Evolutionary conservation across 2,797 vertebrate species (phyloP).

Genomic region (Crenuchus spilurus): DNA sequence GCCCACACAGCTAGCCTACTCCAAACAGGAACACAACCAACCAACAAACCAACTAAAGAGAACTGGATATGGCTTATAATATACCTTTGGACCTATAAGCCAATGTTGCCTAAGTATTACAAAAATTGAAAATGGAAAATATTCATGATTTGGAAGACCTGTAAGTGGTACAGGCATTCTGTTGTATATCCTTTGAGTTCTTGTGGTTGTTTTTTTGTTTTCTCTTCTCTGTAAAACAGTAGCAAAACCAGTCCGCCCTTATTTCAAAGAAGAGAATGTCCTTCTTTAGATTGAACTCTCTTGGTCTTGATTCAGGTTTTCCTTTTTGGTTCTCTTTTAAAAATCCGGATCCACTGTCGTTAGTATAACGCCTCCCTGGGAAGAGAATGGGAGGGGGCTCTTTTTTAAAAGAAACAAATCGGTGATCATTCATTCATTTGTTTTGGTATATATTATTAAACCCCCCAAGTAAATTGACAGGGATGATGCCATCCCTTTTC

Average conservation of each 20-base stretch:
- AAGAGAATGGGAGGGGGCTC: slow-evolving; percentile 84
- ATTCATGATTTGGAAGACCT: slow-evolving; percentile 91
- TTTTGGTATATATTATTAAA: slow-evolving; percentile 86
- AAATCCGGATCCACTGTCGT: slow-evolving; percentile 99
- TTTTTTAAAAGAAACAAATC: slow-evolving; percentile 89
- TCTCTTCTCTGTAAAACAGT: slow-evolving; percentile 84
- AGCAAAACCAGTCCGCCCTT: slow-evolving; percentile 82
- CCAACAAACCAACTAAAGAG: slow-evolving; percentile 82
- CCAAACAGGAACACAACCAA: slow-evolving; percentile 78
- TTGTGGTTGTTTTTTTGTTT: slow-evolving; percentile 80
- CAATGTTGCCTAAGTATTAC: slow-evolving; percentile 99
- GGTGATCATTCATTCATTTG: slow-evolving; percentile 95
- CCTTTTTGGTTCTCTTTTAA: slow-evolving; percentile 85
- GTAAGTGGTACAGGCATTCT: slow-evolving; percentile 91
- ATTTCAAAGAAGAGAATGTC: slow-evolving; percentile 99
- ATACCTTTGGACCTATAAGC: slow-evolving; percentile 99
- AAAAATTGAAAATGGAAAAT: slow-evolving; percentile 85
- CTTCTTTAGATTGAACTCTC: slow-evolving; percentile 97
- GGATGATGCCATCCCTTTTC: slow-evolving; percentile 87
- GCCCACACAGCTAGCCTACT: slow-evolving; percentile 81
- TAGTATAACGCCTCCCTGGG: slow-evolving; percentile 91
- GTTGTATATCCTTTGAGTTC: slow-evolving; percentile 82
- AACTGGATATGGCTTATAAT: slow-evolving; percentile 99
- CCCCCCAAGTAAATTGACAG: slow-evolving; percentile 82
- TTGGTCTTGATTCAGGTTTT: slow-evolving; percentile 99